Conservation (phyloP, 2,113 vertebrate species). For the Cochlearius cochlearius region DNA sequence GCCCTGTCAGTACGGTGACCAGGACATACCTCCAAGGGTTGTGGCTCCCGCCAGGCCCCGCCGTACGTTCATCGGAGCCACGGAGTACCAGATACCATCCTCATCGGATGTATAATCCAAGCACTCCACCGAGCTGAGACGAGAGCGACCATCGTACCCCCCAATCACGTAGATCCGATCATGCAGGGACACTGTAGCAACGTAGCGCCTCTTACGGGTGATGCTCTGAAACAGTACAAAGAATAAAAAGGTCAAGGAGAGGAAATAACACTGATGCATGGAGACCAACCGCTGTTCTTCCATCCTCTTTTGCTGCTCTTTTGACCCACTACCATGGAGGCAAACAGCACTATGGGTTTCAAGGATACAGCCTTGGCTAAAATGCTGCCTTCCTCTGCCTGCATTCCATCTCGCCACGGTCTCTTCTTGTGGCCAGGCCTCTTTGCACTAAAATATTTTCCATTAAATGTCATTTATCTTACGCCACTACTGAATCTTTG, state of each 20-base stretch:
- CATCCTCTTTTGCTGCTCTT: not conserved
- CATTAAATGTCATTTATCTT: not conserved
- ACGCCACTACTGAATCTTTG: not conserved
- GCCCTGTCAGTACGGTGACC: not conserved
- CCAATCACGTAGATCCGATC: constrained; percentile 97
- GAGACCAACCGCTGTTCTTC: not conserved
- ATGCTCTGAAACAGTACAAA: constrained; percentile 80
- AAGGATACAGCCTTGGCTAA: not conserved
- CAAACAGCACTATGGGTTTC: not conserved
- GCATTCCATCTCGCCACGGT: not conserved
- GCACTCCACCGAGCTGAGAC: constrained; percentile 96
- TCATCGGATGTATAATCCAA: constrained; percentile 95
- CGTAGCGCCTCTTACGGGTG: constrained; percentile 93
- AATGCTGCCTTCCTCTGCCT: not conserved
- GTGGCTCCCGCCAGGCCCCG: constrained; percentile 94
- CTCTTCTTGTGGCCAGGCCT: not conserved
- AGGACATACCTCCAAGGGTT: constrained; percentile 85
- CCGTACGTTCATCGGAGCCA: constrained; percentile 97
- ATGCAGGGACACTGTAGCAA: constrained; percentile 93
- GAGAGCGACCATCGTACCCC: constrained; percentile 93
- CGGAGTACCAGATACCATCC: constrained; percentile 97
- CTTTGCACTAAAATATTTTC: not conserved
- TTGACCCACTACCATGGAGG: not conserved
- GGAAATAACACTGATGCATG: accelerated
- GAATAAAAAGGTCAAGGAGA: not conserved